Base-by-base conservation (phyloP, 2,113 vertebrate genomes). In the Stercorarius parasiticus region DNA sequence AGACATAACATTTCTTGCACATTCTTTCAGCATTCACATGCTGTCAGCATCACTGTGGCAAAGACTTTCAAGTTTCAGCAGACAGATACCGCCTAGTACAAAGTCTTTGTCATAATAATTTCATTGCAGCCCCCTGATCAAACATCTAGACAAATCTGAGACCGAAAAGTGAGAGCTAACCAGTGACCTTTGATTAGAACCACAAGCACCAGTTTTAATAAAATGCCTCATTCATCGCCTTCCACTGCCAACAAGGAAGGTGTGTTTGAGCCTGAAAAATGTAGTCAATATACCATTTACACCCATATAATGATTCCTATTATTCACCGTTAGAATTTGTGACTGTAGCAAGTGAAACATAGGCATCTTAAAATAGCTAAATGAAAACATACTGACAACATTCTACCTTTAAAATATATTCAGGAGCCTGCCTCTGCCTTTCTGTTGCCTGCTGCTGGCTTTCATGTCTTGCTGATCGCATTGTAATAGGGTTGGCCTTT, bases 81-180 rank as follows among this genome's bases (percentile, higher is more conserved):
- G 98, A 98, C 97, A 98, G 97, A 98, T 98, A 98, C 96, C 97
- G 97, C 95, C 97, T 98, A 98, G 97, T 98, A 98, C 98, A 98
- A 98, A 98, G 98, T 98, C 98, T 98, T 98, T 98, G 97, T 98
- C 97, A 98, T 98, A 98, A 98, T 98, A 97, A 98, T 98, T 98
- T 98, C 97, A 81, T 97, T 98, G 97, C 97, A 97, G 90, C 74
- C 96, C 97, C 96, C 97, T 98, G 97, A 98, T 98, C 98, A 98
- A 98, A 98, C 97, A 98, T 97, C 97, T 90, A 97, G 97, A 97
- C 97, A 98, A 98, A 98, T 98, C 95, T 98, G 95, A 98, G 98
- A 97, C 97, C 97, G 97, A 97, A 98, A 97, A 98, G 94, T 97
- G 88, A 98, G 97, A 97, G 95, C 95, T 97, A 97, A 97, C 96